Percentiles rank a stretch among this genome's conserved stretches.
These are phyloP conservation scores for Papilio glaucus DNA, from an alignment of 1,140 invertebrate genomes.

Conservation along the genomic window DNA sequence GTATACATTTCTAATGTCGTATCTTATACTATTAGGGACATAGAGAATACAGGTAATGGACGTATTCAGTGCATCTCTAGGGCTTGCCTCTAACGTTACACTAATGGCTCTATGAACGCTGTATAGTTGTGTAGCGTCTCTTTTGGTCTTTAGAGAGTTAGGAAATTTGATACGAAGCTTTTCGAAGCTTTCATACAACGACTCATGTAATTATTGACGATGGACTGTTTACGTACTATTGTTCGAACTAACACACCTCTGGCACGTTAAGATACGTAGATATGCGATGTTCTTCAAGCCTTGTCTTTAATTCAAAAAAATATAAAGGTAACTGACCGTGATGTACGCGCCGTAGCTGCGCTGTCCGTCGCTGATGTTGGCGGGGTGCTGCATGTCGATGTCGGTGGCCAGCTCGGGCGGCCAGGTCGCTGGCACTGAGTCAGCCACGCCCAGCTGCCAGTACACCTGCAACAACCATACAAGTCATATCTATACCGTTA, in stretches of 20 bases:
- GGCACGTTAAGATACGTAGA: too few species aligned
- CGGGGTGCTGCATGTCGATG: conserved; percentile 90
- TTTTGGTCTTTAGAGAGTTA: neutral
- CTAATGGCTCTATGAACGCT: neutral
- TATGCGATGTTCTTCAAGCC: too few species aligned
- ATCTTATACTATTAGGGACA: neutral
- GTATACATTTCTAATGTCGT: too few species aligned
- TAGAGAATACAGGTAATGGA: neutral
- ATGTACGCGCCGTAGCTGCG: conserved; percentile 88
- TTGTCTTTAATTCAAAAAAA: neutral
- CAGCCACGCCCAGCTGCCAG: conserved; percentile 90
- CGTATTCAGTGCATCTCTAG: conserved; percentile 4
- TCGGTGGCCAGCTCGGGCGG: conserved; percentile 87
- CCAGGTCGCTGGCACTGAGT: conserved; percentile 91
- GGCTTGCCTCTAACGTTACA: conserved; percentile 10
- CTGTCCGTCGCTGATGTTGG: conserved; percentile 87
- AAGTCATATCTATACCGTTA: too few species aligned
- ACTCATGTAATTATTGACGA: too few species aligned
- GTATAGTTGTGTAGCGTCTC: neutral
- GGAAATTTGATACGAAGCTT: neutral
- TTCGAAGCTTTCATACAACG: too few species aligned
- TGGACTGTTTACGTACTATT: too few species aligned
- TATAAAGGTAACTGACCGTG: conserved; percentile 86
- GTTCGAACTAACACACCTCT: too few species aligned
- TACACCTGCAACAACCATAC: conserved; percentile 87